Evolutionary conservation across 1,140 invertebrate species (phyloP).

Genomic region (Mizuhopecten yessoensis): DNA sequence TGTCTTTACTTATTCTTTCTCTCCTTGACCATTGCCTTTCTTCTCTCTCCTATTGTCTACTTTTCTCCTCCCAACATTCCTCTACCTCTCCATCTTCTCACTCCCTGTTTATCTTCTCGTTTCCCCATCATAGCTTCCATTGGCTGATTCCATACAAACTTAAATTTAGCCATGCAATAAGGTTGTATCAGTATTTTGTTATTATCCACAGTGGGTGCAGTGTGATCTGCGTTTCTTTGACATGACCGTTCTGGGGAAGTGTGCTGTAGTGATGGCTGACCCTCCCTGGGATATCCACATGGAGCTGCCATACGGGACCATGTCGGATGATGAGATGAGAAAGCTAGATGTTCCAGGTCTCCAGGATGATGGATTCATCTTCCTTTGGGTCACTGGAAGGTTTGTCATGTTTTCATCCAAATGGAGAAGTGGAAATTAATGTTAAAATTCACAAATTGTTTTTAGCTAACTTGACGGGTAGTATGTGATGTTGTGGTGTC

Average conservation of each 20-base stretch:
- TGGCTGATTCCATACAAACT: conserved; percentile 6
- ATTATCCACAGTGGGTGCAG: conserved; percentile 92
- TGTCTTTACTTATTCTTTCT: not conserved
- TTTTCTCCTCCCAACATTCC: no score
- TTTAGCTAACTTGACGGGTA: no score
- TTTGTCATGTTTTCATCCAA: conserved; percentile 66
- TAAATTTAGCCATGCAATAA: not conserved
- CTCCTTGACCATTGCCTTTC: not conserved
- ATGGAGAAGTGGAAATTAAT: not conserved
- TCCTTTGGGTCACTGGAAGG: conserved; percentile 98
- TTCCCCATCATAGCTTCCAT: no score
- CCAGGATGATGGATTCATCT: conserved; percentile 98
- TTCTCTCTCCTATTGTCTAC: not conserved
- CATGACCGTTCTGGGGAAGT: conserved; percentile 94
- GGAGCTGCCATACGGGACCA: conserved; percentile 99
- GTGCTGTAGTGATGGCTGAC: conserved; percentile 87
- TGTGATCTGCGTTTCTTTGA: conserved; percentile 97
- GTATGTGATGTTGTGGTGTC: no score
- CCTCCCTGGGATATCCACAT: conserved; percentile 99
- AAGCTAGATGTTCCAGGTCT: conserved; percentile 94
- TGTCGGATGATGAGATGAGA: conserved; percentile 99
- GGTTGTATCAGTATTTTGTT: not conserved
- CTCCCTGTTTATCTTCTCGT: no score
- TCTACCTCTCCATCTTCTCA: no score
- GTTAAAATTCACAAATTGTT: no score